Conservation (phyloP, 2,797 vertebrate species). For the Ctenochaetus hawaiiensis region DNA sequence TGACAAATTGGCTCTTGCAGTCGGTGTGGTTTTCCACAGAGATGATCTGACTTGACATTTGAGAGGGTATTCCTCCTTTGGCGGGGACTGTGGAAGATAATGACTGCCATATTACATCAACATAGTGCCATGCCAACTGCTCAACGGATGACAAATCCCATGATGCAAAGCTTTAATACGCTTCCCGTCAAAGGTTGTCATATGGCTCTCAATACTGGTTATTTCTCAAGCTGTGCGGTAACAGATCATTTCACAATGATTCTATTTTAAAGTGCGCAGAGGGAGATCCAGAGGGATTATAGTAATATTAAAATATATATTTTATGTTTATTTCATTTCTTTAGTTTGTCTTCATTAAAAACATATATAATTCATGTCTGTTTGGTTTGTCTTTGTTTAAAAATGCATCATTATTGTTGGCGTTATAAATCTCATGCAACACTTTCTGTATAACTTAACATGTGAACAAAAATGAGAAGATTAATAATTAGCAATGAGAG, state of each 20-base stretch:
- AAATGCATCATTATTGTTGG: conserved; percentile 28
- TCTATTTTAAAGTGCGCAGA: conserved; percentile 47
- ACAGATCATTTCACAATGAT: conserved; percentile 49
- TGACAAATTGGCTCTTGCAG: conserved; percentile 76
- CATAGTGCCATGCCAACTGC: conserved; percentile 77
- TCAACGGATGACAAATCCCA: conserved; percentile 75
- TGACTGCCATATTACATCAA: conserved; percentile 85
- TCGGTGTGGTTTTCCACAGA: conserved; percentile 67
- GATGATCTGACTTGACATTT: conserved; percentile 77
- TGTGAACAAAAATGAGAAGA: conserved; percentile 41
- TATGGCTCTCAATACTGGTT: conserved; percentile 46
- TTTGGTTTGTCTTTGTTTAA: conserved; percentile 41
- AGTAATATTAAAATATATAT: conserved; percentile 34
- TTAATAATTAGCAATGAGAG: conserved; percentile 3
- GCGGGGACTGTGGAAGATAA: conserved; percentile 77
- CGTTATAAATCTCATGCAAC: conserved; percentile 28
- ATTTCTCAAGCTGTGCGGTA: conserved; percentile 59
- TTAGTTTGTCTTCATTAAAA: conserved; percentile 37
- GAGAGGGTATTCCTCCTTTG: conserved; percentile 83
- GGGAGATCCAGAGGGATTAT: conserved; percentile 36
- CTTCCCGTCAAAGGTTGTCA: conserved; percentile 71
- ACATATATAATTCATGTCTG: conserved; percentile 22
- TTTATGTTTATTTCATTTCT: conserved; percentile 35
- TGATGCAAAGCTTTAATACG: conserved; percentile 73
- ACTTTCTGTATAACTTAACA: conserved; percentile 17